Percentiles rank a stretch among this genome's conserved stretches.
Evolutionary conservation across 2,888 invertebrate species (phyloP).

Genomic region (Clanis bilineata): DNA sequence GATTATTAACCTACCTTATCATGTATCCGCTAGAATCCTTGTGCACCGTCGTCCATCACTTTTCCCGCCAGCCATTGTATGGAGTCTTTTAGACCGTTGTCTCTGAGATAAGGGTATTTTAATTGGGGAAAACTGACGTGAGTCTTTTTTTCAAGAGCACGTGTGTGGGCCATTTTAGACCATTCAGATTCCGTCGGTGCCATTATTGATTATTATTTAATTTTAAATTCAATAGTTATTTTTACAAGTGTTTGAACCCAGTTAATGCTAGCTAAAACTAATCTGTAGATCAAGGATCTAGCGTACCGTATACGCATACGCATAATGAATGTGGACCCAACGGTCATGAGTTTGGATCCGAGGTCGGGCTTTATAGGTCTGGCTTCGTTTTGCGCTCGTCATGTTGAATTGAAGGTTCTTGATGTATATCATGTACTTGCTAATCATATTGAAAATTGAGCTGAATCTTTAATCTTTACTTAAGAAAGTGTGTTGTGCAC

Average conservation of each 20-base stretch:
- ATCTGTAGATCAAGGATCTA: too few relatives aligned
- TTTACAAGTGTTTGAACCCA: background rate
- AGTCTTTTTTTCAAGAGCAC: constrained; percentile 58
- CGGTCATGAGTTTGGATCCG: too few relatives aligned
- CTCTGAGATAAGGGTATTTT: constrained; percentile 75
- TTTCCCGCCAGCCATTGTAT: constrained; percentile 85
- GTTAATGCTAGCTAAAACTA: background rate
- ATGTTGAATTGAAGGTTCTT: too few relatives aligned
- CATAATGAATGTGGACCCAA: too few relatives aligned
- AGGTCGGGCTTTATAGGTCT: too few relatives aligned
- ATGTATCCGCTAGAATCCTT: constrained; percentile 90
- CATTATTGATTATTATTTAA: constrained; percentile 37
- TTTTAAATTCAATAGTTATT: background rate
- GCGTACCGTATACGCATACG: too few relatives aligned
- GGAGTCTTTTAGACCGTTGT: constrained; percentile 66
- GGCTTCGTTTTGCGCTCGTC: too few relatives aligned
- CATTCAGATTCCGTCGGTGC: constrained; percentile 49
- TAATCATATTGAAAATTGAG: too few relatives aligned
- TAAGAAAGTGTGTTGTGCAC: too few relatives aligned
- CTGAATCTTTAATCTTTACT: too few relatives aligned
- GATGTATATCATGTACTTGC: too few relatives aligned
- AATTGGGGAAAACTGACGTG: constrained; percentile 80
- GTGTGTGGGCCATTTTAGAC: constrained; percentile 52
- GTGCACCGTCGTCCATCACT: constrained; percentile 86
- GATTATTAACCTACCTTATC: too few relatives aligned